Base-by-base conservation (phyloP, 2,888 invertebrate genomes). In the Pristionchus japonicus region DNA sequence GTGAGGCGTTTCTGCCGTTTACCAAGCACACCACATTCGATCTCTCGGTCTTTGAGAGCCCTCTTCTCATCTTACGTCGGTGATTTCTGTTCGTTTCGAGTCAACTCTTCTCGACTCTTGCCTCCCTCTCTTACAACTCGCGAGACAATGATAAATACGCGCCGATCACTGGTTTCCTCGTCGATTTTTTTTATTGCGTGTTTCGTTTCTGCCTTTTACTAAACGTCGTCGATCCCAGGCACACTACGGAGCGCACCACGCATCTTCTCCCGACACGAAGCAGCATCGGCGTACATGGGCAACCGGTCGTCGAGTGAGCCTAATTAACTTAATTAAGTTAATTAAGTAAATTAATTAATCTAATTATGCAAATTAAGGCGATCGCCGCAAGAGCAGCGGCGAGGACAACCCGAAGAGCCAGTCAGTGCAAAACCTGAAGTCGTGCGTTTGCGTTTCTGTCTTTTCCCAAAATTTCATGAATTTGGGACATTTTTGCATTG, bases 351-450 rank as follows among this genome's bases (percentile, higher is more conserved):
- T 23, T 27, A 31, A 27, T 13, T 31, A 27, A 64, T 20, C 23
- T 61, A 61, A 61, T 64, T 6, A 31, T n/a, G 1, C 15, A 31
- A 77, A 77, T 77, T 43, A 1, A 77, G 77, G 77, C 77, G 77
- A 77, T 77, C 77, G 77, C 43, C 77, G 77, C 77, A 77, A 77
- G 77, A 77, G 77, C 77, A 77, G 77, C 67, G 67, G 67, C 40
- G 77, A 77, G n/a, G 77, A 47, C n/a, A 77, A 23, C 77, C 2
- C n/a, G 43, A 77, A 77, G 77, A 77, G 77, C 43, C 43, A 77
- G 77, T 77, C 77, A 9, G 77, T 43, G 77, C 77, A 77, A 43
- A 43, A 77, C 43, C 77, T 77, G 15, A 77, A 77, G 27, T 77
- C 77, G 77, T 77, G n/a, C 43, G 77, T 77, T 77, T 77, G n/a